Base-by-base conservation (phyloP, 37 sponge, comb jelly and placozoan genomes). In the Oopsacas minuta region DNA sequence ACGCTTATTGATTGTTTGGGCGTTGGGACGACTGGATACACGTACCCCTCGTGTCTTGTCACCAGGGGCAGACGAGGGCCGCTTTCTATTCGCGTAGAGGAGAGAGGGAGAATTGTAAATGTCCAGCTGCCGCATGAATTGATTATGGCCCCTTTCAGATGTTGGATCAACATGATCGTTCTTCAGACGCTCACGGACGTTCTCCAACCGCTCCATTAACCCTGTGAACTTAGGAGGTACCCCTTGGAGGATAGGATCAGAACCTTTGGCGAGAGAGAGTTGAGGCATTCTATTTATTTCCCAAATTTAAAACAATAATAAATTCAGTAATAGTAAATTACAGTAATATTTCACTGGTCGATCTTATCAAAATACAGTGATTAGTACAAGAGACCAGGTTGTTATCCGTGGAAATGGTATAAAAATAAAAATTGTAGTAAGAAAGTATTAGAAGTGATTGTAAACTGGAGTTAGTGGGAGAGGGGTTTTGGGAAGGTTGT, bases 381-480 rank as follows among this genome's bases (percentile, higher is more conserved):
- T n/a, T 42, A 17, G 49, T 42, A 42, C 49, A 42, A 42, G 49
- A 17, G 49, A 15, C 12, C 12, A 17, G 49, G 49, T 42, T 17
- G n/a, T n/a, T 42, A 42, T 17, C 49, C 49, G 22, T 61, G 20
- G 30, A 25, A 20, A 61, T 5, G 28, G 28, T 61, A 61, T 61
- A 61, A 61, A 61, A 61, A 61, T 61, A 61, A n/a, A 61, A n/a
- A 12, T 32, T 7, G 20, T 42, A 15, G 22, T 61, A 61, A 34
- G 30, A 12, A 25, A 34, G 75, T 32, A 61, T 61, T 12, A 61
- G 75, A 61, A 61, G 75, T 61, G 75, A n/a, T 61, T 61, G 75
- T 61, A 61, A n/a, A 61, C 75, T 3, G 75, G 75, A 61, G 75
- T 61, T 10, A 61, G 75, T 5, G 75, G 75, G 7, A 61, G 75